A percentile compares a stretch with the other conserved stretches of the same genome.
phyloP scores from a whole-genome alignment of 2,113 vertebrate genomes.

The Recurvirostra avosetta region DNA sequence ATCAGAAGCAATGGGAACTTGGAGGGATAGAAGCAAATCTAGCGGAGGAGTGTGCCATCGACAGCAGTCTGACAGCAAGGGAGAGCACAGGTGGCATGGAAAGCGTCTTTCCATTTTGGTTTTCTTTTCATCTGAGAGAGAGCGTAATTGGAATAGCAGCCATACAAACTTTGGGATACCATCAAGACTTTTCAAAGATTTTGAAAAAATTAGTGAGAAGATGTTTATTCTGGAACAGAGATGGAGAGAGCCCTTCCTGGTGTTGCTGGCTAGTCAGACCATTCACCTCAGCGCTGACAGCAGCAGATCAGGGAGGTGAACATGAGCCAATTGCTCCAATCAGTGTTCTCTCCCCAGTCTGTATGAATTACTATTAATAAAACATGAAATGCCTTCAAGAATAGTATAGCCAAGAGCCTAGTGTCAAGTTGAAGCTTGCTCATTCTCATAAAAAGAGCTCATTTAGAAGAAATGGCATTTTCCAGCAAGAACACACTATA shows the following conservation, averaged over 20 bases:
- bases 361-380: conserved; percentile 60
- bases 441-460: conserved; percentile 53
- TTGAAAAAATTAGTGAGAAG: background rate
- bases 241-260: background rate
- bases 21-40: background rate
- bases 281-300: background rate
- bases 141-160: background rate
- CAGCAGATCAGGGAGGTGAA: conserved; percentile 35
- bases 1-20: background rate
- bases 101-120: background rate
- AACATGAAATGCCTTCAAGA: conserved; percentile 62
- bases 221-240: background rate
- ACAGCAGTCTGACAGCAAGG: background rate
- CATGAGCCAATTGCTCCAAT: conserved; percentile 39
- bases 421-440: conserved; percentile 61
- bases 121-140: background rate
- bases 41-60: background rate
- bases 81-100: background rate
- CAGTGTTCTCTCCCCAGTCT: conserved; percentile 27
- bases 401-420: conserved; percentile 42
- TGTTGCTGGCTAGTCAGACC: background rate
- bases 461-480: conserved; percentile 57
- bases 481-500: background rate
- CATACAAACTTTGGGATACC: background rate
- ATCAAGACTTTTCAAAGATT: background rate